Percentiles rank a stretch among this genome's conserved stretches.
phyloP scores from a whole-genome alignment of 2,797 vertebrate genomes.

The Heterohyrax brucei region DNA sequence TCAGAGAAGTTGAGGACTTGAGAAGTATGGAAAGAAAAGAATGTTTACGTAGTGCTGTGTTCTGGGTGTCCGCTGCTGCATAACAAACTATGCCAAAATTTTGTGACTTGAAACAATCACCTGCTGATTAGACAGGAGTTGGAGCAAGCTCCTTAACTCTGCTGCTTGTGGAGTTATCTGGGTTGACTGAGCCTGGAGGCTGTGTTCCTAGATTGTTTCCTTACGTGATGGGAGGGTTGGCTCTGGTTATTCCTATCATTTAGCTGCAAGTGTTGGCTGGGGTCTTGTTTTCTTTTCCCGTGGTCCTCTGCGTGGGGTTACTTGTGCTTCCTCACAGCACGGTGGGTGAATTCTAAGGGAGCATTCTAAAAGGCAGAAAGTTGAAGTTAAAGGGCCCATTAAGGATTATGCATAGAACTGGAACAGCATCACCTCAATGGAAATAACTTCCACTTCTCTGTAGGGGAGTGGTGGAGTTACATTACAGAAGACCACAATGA shows the following conservation, averaged over 20 bases:
- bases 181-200: not conserved
- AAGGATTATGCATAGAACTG: not conserved
- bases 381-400: not conserved
- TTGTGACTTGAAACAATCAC: not conserved
- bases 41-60: not conserved
- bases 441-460: not conserved
- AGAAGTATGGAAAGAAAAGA: not conserved
- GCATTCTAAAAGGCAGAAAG: not conserved
- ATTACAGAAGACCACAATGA: not conserved
- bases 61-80: not conserved
- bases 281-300: not conserved
- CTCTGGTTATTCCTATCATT: not conserved
- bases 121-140: not conserved
- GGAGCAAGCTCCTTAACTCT: not conserved
- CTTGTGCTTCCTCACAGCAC: slow-evolving; percentile 26
- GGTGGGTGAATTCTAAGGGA: not conserved
- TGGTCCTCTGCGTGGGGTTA: not conserved
- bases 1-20: not conserved
- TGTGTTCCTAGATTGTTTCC: not conserved
- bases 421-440: not conserved
- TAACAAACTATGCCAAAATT: not conserved
- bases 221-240: not conserved
- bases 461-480: not conserved
- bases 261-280: not conserved
- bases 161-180: not conserved